A percentile compares a stretch with the other conserved stretches of the same genome.
Conservation (phyloP, 2,113 vertebrate species). For the Aepyceros melampus region DNA sequence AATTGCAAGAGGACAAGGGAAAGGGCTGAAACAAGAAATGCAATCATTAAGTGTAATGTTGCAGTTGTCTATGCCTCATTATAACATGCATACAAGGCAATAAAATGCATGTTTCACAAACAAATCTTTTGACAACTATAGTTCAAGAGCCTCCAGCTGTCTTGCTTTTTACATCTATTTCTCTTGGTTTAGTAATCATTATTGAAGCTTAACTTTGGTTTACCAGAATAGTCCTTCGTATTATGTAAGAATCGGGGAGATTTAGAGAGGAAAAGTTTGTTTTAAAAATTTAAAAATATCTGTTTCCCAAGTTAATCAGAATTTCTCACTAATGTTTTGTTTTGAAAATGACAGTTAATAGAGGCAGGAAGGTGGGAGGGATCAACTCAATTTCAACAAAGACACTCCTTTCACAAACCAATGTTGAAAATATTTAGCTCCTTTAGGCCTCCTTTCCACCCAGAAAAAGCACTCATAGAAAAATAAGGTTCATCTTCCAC, state of each 20-base stretch:
- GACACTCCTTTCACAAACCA: neutral
- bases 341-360: slow-evolving; percentile 40
- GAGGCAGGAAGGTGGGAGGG: neutral
- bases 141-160: slow-evolving; percentile 90
- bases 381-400: neutral
- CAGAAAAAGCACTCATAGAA: neutral
- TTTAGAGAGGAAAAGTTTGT: slow-evolving; percentile 50
- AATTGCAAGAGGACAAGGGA: slow-evolving; percentile 91
- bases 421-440: neutral
- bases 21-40: slow-evolving; percentile 85
- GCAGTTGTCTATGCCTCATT: slow-evolving; percentile 95
- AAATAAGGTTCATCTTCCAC: neutral
- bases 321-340: slow-evolving; percentile 3
- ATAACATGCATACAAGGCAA: slow-evolving; percentile 88
- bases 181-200: slow-evolving; percentile 59
- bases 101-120: slow-evolving; percentile 94
- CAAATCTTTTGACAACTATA: slow-evolving; percentile 89
- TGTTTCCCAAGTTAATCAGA: slow-evolving; percentile 43
- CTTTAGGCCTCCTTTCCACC: neutral
- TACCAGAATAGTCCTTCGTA: slow-evolving; percentile 54
- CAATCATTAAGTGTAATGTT: slow-evolving; percentile 95
- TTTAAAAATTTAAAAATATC: slow-evolving; percentile 60
- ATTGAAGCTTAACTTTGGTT: slow-evolving; percentile 70
- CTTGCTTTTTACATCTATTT: slow-evolving; percentile 83
- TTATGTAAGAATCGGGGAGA: slow-evolving; percentile 31